Conservation (phyloP, 2,888 invertebrate genomes). For the Ellobium chinense region DNA sequence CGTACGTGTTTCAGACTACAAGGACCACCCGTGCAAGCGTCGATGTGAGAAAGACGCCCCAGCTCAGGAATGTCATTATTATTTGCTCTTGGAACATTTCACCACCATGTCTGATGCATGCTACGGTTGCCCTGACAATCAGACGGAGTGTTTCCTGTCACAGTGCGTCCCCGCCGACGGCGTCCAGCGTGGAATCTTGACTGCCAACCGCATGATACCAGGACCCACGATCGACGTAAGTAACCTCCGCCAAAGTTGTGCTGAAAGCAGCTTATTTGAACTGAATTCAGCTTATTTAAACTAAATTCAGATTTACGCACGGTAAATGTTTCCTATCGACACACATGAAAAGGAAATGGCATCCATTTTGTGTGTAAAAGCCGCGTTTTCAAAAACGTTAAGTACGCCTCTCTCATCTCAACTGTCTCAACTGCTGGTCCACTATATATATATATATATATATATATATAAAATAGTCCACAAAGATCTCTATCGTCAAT, state of each 20-base stretch:
- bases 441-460: too few relatives aligned
- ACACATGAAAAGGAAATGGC: background rate
- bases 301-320: too few relatives aligned
- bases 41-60: slow-evolving; percentile 82
- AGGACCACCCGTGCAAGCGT: slow-evolving; percentile 84
- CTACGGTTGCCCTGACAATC: slow-evolving; percentile 88
- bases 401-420: too few relatives aligned
- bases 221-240: slow-evolving; percentile 83
- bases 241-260: too few relatives aligned
- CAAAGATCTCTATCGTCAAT: too few relatives aligned
- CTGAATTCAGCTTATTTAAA: too few relatives aligned
- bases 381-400: too few relatives aligned
- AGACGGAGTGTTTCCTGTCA: slow-evolving; percentile 86
- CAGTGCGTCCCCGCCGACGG: slow-evolving; percentile 94
- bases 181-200: slow-evolving; percentile 85
- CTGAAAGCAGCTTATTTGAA: too few relatives aligned
- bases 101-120: slow-evolving; percentile 92
- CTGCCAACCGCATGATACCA: slow-evolving; percentile 91
- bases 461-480: too few relatives aligned
- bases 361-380: background rate
- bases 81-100: slow-evolving; percentile 89
- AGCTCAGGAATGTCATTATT: slow-evolving; percentile 86
- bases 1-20: slow-evolving; percentile 69
- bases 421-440: too few relatives aligned
- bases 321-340: too few relatives aligned